phyloP scores from a whole-genome alignment of 2,888 invertebrate species.

The Penaeus monodon region DNA sequence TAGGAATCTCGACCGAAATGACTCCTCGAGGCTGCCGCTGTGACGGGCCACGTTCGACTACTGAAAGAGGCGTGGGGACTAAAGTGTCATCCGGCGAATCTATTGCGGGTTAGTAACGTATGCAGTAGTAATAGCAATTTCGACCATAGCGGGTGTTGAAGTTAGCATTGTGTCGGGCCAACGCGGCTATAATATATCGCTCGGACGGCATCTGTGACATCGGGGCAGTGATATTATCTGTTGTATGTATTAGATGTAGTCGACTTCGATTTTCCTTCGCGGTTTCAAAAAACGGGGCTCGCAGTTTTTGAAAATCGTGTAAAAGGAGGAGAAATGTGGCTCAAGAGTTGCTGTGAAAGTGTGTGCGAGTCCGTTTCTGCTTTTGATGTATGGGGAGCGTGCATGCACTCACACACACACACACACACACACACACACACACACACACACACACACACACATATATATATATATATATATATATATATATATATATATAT shows the following conservation, averaged over 20 bases:
- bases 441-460: too few relatives aligned
- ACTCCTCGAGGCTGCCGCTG: slow-evolving; percentile 18
- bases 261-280: slow-evolving; percentile 30
- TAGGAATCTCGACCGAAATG: slow-evolving; percentile 22
- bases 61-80: slow-evolving; percentile 42
- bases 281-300: not conserved
- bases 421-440: too few relatives aligned
- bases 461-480: too few relatives aligned
- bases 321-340: too few relatives aligned
- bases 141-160: slow-evolving; percentile 41
- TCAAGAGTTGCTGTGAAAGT: too few relatives aligned
- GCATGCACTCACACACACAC: too few relatives aligned
- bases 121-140: slow-evolving; percentile 46
- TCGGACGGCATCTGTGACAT: slow-evolving; percentile 49
- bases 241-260: slow-evolving; percentile 38
- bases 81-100: slow-evolving; percentile 37
- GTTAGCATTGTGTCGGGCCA: slow-evolving; percentile 25
- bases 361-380: too few relatives aligned
- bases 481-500: too few relatives aligned
- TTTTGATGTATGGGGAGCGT: too few relatives aligned
- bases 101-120: slow-evolving; percentile 28
- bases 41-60: slow-evolving; percentile 22
- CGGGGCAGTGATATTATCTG: slow-evolving; percentile 40
- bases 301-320: too few relatives aligned
- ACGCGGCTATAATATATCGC: slow-evolving; percentile 37